These are phyloP conservation scores for Leucophenga varia DNA, from an alignment of 1,140 invertebrate species.

Conservation along the genomic window DNA sequence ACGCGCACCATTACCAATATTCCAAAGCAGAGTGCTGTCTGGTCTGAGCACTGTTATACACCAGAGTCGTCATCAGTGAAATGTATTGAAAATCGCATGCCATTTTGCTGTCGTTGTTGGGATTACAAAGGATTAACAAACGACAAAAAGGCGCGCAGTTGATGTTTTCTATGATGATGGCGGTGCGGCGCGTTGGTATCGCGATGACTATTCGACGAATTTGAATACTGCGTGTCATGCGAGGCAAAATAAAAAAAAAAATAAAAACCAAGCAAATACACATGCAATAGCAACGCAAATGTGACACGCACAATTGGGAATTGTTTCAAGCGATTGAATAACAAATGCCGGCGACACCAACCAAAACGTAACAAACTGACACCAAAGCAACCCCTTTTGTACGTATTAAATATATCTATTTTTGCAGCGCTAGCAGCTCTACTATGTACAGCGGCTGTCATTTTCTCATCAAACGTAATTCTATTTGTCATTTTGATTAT, in stretches of 20 bases:
- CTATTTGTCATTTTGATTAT: constrained; percentile 57
- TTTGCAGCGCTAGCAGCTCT: no score
- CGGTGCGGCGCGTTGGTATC: constrained; percentile 5
- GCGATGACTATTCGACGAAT: no score
- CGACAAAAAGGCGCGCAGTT: constrained; percentile 1
- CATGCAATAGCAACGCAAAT: no score
- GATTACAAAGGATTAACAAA: constrained; percentile 41
- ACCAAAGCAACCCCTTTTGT: constrained; percentile 29
- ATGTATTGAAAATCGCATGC: no score
- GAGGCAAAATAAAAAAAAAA: no score
- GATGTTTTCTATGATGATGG: no score
- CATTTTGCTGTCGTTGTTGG: constrained; percentile 23
- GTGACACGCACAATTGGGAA: constrained; percentile 37
- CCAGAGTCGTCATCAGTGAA: no score
- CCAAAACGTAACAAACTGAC: constrained; percentile 22
- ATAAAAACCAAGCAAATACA: no score
- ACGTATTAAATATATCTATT: constrained; percentile 5
- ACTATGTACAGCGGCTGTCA: constrained; percentile 37
- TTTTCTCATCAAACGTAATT: constrained; percentile 54
- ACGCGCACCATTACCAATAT: not conserved
- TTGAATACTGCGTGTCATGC: constrained; percentile 29
- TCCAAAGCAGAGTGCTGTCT: no score
- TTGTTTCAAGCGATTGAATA: constrained; percentile 32
- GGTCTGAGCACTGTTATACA: no score
- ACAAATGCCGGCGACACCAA: constrained; percentile 30